Conservation (phyloP, 2,888 invertebrate species). For the Frankliniella intonsa region DNA sequence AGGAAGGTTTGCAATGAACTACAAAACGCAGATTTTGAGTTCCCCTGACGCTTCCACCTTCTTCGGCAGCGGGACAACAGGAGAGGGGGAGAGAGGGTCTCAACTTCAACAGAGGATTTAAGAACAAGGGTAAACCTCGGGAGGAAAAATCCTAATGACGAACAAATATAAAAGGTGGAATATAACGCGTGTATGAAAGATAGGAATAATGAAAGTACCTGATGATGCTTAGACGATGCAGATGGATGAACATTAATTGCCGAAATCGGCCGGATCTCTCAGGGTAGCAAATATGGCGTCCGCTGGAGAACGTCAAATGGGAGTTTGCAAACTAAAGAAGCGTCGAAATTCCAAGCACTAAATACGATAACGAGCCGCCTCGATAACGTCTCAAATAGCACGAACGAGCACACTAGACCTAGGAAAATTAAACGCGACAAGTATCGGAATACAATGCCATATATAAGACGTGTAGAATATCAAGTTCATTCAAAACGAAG, state of each 20-base stretch:
- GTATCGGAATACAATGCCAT: neutral
- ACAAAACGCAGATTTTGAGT: too few species aligned
- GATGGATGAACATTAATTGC: neutral
- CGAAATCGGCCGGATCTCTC: conserved; percentile 7
- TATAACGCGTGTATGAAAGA: neutral
- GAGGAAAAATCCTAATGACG: neutral
- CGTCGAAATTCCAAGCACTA: neutral
- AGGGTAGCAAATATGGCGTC: conserved; percentile 13
- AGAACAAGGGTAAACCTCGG: neutral
- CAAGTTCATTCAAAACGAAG: conserved; percentile 25
- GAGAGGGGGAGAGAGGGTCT: too few species aligned
- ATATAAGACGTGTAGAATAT: neutral
- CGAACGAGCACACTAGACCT: neutral
- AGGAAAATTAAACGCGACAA: neutral
- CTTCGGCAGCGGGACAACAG: too few species aligned
- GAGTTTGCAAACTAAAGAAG: neutral
- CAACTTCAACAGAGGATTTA: neutral
- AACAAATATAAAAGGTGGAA: neutral
- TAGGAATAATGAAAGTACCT: neutral
- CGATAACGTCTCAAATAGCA: neutral
- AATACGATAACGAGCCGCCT: neutral
- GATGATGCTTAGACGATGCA: neutral
- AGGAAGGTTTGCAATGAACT: too few species aligned
- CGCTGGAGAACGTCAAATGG: conserved; percentile 13
- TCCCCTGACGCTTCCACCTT: too few species aligned